Base-by-base conservation (phyloP, 2,113 vertebrate species). In the Melanerpes formicivorus region DNA sequence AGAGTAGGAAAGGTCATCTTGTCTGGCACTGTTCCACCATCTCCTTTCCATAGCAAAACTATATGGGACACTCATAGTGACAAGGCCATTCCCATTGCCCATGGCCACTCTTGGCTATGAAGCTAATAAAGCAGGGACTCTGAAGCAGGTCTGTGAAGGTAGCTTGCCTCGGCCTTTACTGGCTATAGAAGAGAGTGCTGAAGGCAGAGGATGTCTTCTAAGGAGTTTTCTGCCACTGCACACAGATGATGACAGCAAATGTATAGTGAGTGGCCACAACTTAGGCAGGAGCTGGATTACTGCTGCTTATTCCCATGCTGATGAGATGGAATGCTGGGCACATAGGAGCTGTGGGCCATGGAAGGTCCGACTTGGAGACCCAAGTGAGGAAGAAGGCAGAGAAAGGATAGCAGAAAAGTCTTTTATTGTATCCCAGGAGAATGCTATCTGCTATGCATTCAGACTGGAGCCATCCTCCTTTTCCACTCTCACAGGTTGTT, bases 291-390 rank as follows among this genome's bases (percentile, higher is more conserved):
- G 26, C 12, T 71, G 37, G 52, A 44, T 26, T 42, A 21, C 7
- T 17, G 9, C 21, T 48, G 44, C 54, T 80, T 8, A 1, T 7
- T 83, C 46, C 14, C 0, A 0, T 56, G 40, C 19, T 3, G 8
- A 29, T 67, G 37, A 62, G 18, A 6, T 60, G 30, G 55, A 74
- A 37, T 14, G 19, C 82, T 14, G 34, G 52, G 18, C 18, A 9
- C 0, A 0, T 0, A 18, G 32, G 21, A 34, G 22, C 48, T 84
- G 63, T 1, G 2, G 6, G 50, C 32, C 5, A 3, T 17, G 30
- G 46, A 23, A 66, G 3, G 14, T 73, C 30, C 69, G 65, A 3
- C 32, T 14, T 74, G 34, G 60, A 70, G 29, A 15, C 11, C 18
- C 60, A 63, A 0, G 21, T 75, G 62, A 83, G 64, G 42, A 84